These are phyloP conservation scores for Drosophila arawakana DNA, from an alignment of 1,140 invertebrate species.

Conservation along the genomic window DNA sequence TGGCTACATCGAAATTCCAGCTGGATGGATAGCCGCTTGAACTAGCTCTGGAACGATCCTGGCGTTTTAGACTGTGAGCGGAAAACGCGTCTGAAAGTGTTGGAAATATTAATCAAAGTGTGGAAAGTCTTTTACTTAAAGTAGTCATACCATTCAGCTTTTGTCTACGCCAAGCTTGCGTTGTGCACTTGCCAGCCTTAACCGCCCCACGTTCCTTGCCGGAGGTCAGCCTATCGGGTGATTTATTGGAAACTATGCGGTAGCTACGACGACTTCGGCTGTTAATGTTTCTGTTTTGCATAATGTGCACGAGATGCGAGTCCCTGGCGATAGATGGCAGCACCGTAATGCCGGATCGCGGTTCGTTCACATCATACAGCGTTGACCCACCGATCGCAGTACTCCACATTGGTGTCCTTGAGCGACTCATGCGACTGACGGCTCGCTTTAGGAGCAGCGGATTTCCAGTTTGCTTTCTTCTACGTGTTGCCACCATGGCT, in stretches of 20 bases:
- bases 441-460: constrained; percentile 34
- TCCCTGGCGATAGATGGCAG: constrained; percentile 9
- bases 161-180: background rate
- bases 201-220: background rate
- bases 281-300: constrained; percentile 1
- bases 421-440: background rate
- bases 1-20: constrained; percentile 29
- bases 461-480: constrained; percentile 34
- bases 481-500: constrained; percentile 39
- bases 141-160: constrained; percentile 32
- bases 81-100: constrained; percentile 8
- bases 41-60: constrained; percentile 38
- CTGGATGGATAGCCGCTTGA: constrained; percentile 52
- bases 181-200: background rate
- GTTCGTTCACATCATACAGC: constrained; percentile 11
- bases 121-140: background rate
- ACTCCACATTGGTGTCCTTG: background rate
- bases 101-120: background rate
- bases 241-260: background rate
- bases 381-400: background rate
- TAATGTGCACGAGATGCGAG: background rate
- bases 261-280: background rate
- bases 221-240: background rate
- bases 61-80: constrained; percentile 16
- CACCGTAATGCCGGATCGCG: background rate